Evolutionary conservation across 2,888 invertebrate genomes (phyloP).

Genomic region (Tupiocoris notatus): DNA sequence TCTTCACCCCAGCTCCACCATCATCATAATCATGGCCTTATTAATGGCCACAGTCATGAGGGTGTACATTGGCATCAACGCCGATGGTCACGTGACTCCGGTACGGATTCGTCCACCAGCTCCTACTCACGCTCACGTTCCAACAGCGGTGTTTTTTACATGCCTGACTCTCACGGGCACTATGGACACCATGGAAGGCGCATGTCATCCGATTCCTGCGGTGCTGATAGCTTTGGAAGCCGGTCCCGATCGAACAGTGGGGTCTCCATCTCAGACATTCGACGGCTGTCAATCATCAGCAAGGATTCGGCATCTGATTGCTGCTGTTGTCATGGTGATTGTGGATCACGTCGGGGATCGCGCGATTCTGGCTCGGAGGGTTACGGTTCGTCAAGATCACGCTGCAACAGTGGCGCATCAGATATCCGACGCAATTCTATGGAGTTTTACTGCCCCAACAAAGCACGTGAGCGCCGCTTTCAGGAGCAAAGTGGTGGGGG

Average conservation of each 20-base stretch:
- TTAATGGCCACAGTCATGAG: slow-evolving; percentile 53
- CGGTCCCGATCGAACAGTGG: slow-evolving; percentile 51
- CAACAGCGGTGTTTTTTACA: slow-evolving; percentile 59
- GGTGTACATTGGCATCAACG: slow-evolving; percentile 66
- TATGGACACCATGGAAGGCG: slow-evolving; percentile 55
- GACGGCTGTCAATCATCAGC: slow-evolving; percentile 53
- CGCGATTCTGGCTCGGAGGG: slow-evolving; percentile 53
- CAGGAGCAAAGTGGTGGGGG: slow-evolving; percentile 33
- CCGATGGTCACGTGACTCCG: slow-evolving; percentile 57
- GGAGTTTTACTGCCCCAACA: slow-evolving; percentile 48
- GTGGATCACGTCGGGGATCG: slow-evolving; percentile 48
- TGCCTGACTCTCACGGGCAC: slow-evolving; percentile 57
- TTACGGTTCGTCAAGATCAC: slow-evolving; percentile 53
- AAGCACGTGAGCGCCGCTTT: slow-evolving; percentile 46
- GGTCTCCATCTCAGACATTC: slow-evolving; percentile 49
- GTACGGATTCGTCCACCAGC: slow-evolving; percentile 57
- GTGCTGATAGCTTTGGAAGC: slow-evolving; percentile 56
- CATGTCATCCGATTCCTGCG: slow-evolving; percentile 63
- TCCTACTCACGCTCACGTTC: slow-evolving; percentile 62
- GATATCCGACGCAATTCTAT: slow-evolving; percentile 49
- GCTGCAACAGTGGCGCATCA: slow-evolving; percentile 58
- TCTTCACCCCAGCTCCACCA: slow-evolving; percentile 56
- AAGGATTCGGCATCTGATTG: slow-evolving; percentile 56
- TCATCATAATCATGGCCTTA: not conserved
- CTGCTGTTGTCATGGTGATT: slow-evolving; percentile 53